Evolutionary conservation across 2,113 vertebrate genomes (phyloP).

Genomic region (Myanophis thanlyinensis): DNA sequence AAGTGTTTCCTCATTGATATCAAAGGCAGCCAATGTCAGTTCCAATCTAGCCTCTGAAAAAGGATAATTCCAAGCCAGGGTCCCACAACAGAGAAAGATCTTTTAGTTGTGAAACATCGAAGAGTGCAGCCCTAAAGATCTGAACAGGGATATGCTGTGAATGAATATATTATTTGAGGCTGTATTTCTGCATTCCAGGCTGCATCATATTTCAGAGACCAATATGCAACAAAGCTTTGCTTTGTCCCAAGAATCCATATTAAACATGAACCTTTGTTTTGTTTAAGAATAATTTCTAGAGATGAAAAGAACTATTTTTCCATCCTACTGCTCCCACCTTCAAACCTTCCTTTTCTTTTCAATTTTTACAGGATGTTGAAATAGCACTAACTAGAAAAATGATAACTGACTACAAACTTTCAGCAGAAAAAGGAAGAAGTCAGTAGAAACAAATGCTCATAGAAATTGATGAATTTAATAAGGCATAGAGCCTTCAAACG

Average conservation of each 20-base stretch:
- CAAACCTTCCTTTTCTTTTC: background rate
- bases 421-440: background rate
- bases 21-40: background rate
- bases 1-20: background rate
- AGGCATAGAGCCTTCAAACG: background rate
- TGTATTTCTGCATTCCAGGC: background rate
- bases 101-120: background rate
- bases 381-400: background rate
- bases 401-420: background rate
- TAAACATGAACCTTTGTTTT: background rate
- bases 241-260: background rate
- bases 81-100: background rate
- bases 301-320: background rate
- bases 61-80: background rate
- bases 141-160: background rate
- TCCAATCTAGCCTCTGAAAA: background rate
- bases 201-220: background rate
- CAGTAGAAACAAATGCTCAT: background rate
- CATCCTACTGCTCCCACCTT: background rate
- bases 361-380: background rate
- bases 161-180: background rate
- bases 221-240: background rate
- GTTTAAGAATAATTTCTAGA: background rate
- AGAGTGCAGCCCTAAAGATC: background rate
- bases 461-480: background rate